phyloP scores from a whole-genome alignment of 2,888 invertebrate species.

The Ichneumon xanthorius region DNA sequence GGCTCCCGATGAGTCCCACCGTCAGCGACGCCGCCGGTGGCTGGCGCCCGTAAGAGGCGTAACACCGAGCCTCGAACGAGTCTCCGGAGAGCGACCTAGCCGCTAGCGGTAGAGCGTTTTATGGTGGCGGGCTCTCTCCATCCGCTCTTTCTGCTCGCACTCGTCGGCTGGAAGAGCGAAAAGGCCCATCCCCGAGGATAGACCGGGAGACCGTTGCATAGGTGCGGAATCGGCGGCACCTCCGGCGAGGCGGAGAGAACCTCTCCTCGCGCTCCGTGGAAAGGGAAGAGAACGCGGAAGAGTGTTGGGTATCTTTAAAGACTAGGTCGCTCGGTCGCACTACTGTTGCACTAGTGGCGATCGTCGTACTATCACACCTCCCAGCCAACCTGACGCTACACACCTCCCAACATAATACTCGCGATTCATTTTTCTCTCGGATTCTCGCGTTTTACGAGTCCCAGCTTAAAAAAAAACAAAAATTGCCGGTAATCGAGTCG shows the following conservation, averaged over 20 bases:
- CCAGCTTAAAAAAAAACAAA: neutral
- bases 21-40: neutral
- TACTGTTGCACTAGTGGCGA: slow-evolving; percentile 80
- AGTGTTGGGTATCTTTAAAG: slow-evolving; percentile 82
- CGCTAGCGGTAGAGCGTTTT: slow-evolving; percentile 81
- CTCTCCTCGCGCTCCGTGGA: slow-evolving; percentile 73
- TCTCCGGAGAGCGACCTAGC: slow-evolving; percentile 80
- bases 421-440: neutral
- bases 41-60: slow-evolving; percentile 59
- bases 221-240: slow-evolving; percentile 28
- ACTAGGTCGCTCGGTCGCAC: slow-evolving; percentile 84
- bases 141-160: slow-evolving; percentile 29
- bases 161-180: slow-evolving; percentile 65
- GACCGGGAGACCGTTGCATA: neutral
- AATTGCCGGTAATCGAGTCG: neutral
- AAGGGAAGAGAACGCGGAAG: slow-evolving; percentile 84
- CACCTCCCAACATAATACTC: neutral
- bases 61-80: slow-evolving; percentile 51
- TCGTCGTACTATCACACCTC: slow-evolving; percentile 56
- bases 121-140: slow-evolving; percentile 60
- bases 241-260: slow-evolving; percentile 64
- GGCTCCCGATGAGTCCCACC: slow-evolving; percentile 1
- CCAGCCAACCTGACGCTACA: slow-evolving; percentile 18
- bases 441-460: neutral
- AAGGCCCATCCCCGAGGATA: neutral